Percentiles rank a stretch among this genome's conserved stretches.
phyloP scores from a whole-genome alignment of 2,888 invertebrate genomes.

The Geophilus truncorum region DNA sequence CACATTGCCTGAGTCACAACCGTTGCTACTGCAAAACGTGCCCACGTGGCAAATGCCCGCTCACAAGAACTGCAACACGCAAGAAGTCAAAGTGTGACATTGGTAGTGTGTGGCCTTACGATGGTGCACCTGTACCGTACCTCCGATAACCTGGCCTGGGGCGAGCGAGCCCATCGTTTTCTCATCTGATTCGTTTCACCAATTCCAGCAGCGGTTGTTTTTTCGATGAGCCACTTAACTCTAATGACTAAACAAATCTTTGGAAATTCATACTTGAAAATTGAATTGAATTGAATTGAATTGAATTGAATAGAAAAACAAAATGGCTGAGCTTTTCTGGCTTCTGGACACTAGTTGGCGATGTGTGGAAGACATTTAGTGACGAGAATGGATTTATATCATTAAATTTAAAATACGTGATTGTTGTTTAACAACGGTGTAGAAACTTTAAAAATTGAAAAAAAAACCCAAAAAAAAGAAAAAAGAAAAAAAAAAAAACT shows the following conservation, averaged over 20 bases:
- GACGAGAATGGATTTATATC: background rate
- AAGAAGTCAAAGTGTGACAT: conserved; percentile 37
- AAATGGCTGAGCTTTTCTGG: background rate
- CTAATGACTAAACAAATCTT: too few species aligned
- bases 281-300: background rate
- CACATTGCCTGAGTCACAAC: conserved; percentile 37
- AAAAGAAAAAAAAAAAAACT: too few species aligned
- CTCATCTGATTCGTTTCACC: background rate
- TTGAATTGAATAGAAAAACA: background rate
- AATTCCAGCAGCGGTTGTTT: background rate
- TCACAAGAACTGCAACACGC: conserved; percentile 36
- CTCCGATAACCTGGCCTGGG: conserved; percentile 25
- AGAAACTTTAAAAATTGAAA: background rate
- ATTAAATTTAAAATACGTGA: background rate
- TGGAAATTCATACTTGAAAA: too few species aligned
- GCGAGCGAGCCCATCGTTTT: background rate
- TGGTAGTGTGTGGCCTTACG: conserved; percentile 13
- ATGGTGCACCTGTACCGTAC: background rate
- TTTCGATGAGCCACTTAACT: background rate
- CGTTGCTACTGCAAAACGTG: conserved; percentile 37
- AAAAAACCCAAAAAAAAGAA: too few species aligned
- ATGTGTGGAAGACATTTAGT: background rate
- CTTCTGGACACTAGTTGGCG: background rate
- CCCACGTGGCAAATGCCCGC: conserved; percentile 29
- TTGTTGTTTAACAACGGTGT: background rate